phyloP scores from a whole-genome alignment of 2,797 vertebrate genomes.

The Setipinna tenuifilis region DNA sequence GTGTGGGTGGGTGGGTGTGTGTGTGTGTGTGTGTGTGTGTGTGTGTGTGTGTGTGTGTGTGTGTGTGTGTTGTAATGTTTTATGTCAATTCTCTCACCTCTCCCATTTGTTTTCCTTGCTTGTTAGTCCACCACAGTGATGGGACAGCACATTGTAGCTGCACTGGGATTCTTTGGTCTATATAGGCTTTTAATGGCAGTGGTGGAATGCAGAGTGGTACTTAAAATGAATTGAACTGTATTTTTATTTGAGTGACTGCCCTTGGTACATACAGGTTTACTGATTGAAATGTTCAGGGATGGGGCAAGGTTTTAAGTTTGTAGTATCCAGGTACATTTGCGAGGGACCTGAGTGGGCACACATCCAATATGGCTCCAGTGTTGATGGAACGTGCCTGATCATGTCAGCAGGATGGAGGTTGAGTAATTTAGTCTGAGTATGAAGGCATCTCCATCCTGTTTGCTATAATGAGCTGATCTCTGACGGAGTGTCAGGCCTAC shows the following conservation, averaged over 20 bases:
- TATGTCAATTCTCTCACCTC: slow-evolving; percentile 6
- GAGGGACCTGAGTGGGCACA: background rate
- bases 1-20: background rate
- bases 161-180: slow-evolving; percentile 4
- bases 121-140: slow-evolving; percentile 15
- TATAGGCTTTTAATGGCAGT: background rate
- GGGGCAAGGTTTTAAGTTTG: background rate
- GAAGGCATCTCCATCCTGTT: background rate
- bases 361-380: background rate
- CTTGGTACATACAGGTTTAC: background rate
- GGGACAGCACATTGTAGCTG: slow-evolving; percentile 4
- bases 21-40: background rate
- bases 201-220: background rate
- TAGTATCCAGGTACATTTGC: background rate
- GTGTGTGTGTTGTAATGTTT: background rate
- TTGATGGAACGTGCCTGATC: background rate
- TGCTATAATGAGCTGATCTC: background rate
- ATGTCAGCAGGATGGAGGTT: background rate
- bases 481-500: background rate
- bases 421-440: background rate
- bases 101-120: background rate
- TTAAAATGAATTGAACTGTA: background rate
- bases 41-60: background rate
- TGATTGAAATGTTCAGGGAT: background rate
- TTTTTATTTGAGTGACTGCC: background rate